Evolutionary conservation across 2,113 vertebrate species (phyloP).

Genomic region (Raja brachyura): DNA sequence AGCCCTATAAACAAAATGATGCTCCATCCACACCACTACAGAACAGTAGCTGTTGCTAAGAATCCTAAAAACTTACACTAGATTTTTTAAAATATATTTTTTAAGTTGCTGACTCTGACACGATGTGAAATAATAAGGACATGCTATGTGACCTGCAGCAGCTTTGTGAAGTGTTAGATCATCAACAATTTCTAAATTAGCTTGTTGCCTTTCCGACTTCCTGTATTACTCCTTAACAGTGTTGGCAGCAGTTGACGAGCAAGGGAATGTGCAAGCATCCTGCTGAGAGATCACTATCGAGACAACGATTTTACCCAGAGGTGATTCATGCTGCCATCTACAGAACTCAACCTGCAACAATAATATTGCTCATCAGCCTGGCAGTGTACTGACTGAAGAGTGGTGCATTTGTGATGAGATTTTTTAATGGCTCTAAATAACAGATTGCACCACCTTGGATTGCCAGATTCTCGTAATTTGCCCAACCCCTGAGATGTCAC

Average conservation of each 20-base stretch:
- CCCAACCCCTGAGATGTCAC: no score
- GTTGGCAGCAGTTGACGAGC: neutral
- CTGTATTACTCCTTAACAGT: neutral
- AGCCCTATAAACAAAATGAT: no score
- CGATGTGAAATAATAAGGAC: neutral
- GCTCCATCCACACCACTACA: neutral
- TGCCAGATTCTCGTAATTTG: neutral
- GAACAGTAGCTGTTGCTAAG: neutral
- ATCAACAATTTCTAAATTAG: neutral
- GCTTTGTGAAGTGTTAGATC: neutral
- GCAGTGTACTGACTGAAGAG: neutral
- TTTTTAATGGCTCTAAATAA: neutral
- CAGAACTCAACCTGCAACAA: neutral
- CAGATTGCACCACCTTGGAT: no score
- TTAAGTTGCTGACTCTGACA: neutral
- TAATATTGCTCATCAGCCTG: neutral
- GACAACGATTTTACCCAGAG: neutral
- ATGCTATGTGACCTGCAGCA: neutral
- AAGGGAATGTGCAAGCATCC: neutral
- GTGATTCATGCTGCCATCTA: conserved; percentile 4
- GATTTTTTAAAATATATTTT: neutral
- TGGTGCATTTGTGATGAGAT: neutral
- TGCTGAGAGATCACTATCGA: neutral
- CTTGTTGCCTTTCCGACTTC: neutral
- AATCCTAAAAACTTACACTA: neutral